Base-by-base conservation (phyloP, 2,797 vertebrate genomes). In the Myotis daubentonii region DNA sequence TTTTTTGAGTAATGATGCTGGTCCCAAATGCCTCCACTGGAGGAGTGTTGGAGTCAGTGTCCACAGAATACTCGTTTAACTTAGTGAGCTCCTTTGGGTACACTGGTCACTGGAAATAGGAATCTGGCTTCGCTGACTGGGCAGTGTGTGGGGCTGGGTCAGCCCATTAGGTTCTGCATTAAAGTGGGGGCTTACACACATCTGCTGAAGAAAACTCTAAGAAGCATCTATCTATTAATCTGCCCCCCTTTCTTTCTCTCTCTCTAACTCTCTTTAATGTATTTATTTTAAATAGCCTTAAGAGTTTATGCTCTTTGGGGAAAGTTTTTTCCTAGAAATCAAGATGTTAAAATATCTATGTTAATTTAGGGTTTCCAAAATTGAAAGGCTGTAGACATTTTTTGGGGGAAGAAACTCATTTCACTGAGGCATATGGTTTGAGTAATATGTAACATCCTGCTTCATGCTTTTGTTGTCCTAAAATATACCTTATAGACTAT, bases 21-120 rank as follows among this genome's bases (percentile, higher is more conserved):
- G 97, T 97, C 96, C 96, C 97, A 97, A 95, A 97, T 94, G 36
- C 97, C 95, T 97, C 91, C 90, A 62, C 70, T 82, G 93, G 96
- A 97, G 94, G 94, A 97, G 88, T 82, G n/a, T 84, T 97, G 95
- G 68, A 60, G 96, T 97, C 96, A 6, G 83, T 97, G 97, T 84
- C 93, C 47, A 25, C 95, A 94, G 97, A 97, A 97, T 93, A 96
- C 93, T 98, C 96, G 95, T 97, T 97, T 97, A 97, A 96, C 88
- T 96, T 96, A 3, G 66, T 86, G 85, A 97, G 93, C 82, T 89
- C 96, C 94, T 97, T 96, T 95, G 95, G 94, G 96, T 95, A 92
- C 89, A 70, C 44, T 91, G 95, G 95, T 89, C 97, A 95, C 93
- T 97, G 95, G 96, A 96, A 94, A 97, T 51, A 86, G 92, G 91